These are phyloP conservation scores for Linurgus olivaceus DNA, from an alignment of 2,797 vertebrate genomes.

Conservation along the genomic window DNA sequence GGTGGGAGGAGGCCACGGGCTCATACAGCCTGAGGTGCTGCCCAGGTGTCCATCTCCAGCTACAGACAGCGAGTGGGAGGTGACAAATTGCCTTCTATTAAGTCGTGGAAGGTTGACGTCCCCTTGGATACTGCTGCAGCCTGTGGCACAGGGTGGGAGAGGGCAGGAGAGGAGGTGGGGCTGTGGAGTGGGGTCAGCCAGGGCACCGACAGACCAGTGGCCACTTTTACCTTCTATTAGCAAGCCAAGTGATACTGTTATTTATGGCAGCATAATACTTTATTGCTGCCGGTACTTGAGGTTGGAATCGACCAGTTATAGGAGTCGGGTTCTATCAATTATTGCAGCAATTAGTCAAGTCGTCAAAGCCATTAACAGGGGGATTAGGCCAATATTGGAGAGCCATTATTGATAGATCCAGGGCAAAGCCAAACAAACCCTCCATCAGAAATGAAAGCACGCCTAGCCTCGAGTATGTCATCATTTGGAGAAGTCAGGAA, in stretches of 20 bases:
- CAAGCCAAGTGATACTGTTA: conserved; percentile 64
- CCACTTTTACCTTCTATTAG: background rate
- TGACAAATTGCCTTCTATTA: conserved; percentile 83
- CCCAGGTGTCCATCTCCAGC: conserved; percentile 76
- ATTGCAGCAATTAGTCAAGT: conserved; percentile 89
- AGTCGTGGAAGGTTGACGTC: conserved; percentile 69
- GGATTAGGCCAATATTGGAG: conserved; percentile 74
- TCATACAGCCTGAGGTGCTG: conserved; percentile 77
- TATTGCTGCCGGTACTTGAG: conserved; percentile 81
- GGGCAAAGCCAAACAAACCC: background rate
- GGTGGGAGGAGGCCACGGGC: background rate
- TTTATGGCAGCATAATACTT: conserved; percentile 78
- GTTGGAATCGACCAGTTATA: conserved; percentile 84
- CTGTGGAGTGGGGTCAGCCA: conserved; percentile 70
- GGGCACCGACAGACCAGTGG: conserved; percentile 36
- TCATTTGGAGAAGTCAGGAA: background rate
- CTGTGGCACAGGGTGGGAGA: conserved; percentile 57
- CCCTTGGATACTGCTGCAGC: background rate
- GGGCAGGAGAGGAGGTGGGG: conserved; percentile 70
- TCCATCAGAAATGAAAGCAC: background rate
- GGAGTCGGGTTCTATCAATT: conserved; percentile 89
- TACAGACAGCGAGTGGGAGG: conserved; percentile 79
- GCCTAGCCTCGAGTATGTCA: conserved; percentile 40
- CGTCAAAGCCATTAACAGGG: conserved; percentile 67
- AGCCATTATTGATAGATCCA: conserved; percentile 54